Base-by-base conservation (phyloP, 2,113 vertebrate genomes). In the Thalassoma bifasciatum region DNA sequence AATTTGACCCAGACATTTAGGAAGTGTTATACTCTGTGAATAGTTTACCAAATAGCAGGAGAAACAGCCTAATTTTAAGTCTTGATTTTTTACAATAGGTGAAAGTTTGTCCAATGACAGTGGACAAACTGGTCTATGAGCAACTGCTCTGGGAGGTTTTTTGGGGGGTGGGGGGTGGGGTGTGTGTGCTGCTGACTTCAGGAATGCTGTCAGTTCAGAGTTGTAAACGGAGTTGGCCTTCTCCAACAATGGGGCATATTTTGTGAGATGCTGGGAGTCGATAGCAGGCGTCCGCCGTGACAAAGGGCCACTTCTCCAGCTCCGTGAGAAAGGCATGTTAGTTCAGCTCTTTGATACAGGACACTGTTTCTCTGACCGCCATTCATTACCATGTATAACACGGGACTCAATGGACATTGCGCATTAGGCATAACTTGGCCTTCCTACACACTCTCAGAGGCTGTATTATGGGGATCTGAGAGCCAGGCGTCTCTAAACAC, bases 371-470 rank as follows among this genome's bases (percentile, higher is more conserved):
- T 96, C 94, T 95, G 94, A 95, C 92, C 91, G 89, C 92, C 95
- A 95, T 96, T 97, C 94, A 96, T 95, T 95, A 95, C 93, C 95
- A 95, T 94, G 94, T 93, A 94, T 94, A 96, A 96, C 95, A 95
- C 94, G 79, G 89, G 91, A 93, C 91, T 98, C 94, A 98, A 97
- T 96, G 95, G 95, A 95, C 94, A 92, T 71, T 91, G 90, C 94
- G 94, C 95, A 94, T 94, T 94, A 93, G 95, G 95, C 97, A 98
- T 95, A 95, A 92, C 94, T 93, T 61, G 88, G 90, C 93, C 85
- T 94, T 95, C 97, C 96, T 78, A 90, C 87, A 75, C 66, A 22
- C 77, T 83, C 66, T 83, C 59, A 82, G 64, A 76, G 81, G 13
- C 75, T 65, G 78, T 56, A 83, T 81, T 70, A 79, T 83, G 75